A percentile compares a stretch with the other conserved stretches of the same genome.
Conservation (phyloP, 2,797 vertebrate genomes). For the Enteromius argenteus region DNA sequence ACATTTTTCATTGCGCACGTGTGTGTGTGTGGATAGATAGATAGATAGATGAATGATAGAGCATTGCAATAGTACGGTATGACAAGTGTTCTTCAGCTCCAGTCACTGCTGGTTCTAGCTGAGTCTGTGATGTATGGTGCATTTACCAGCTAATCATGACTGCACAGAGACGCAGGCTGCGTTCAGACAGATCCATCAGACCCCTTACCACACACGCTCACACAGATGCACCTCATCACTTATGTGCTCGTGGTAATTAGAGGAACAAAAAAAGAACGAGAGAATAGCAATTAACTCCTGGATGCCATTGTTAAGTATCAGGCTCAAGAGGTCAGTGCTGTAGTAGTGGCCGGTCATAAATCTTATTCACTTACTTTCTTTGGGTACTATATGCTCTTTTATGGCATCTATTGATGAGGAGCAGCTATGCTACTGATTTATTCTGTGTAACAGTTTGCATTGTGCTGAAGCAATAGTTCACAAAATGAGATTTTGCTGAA, state of each 20-base stretch:
- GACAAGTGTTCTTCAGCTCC: constrained; percentile 11
- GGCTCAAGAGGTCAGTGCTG: constrained; percentile 11
- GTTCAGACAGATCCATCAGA: constrained; percentile 38
- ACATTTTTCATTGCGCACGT: no score
- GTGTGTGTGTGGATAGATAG: neutral
- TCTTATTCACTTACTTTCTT: constrained; percentile 21
- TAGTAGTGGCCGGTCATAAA: constrained; percentile 15
- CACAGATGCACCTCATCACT: constrained; percentile 35
- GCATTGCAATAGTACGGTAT: constrained; percentile 12
- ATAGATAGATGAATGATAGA: neutral
- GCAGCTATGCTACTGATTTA: neutral
- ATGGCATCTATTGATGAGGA: neutral
- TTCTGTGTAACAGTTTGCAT: neutral
- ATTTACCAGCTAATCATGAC: constrained; percentile 44
- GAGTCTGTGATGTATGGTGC: constrained; percentile 36
- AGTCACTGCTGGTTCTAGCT: constrained; percentile 22
- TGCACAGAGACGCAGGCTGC: constrained; percentile 4
- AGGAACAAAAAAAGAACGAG: constrained; percentile 20
- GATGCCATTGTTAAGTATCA: constrained; percentile 31
- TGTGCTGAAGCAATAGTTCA: neutral
- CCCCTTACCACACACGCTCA: constrained; percentile 21
- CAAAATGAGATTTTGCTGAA: neutral
- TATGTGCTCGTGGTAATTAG: constrained; percentile 32
- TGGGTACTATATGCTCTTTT: neutral
- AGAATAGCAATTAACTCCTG: constrained; percentile 37